Evolutionary conservation across 2,113 vertebrate genomes (phyloP).

Genomic region (Neofelis nebulosa): DNA sequence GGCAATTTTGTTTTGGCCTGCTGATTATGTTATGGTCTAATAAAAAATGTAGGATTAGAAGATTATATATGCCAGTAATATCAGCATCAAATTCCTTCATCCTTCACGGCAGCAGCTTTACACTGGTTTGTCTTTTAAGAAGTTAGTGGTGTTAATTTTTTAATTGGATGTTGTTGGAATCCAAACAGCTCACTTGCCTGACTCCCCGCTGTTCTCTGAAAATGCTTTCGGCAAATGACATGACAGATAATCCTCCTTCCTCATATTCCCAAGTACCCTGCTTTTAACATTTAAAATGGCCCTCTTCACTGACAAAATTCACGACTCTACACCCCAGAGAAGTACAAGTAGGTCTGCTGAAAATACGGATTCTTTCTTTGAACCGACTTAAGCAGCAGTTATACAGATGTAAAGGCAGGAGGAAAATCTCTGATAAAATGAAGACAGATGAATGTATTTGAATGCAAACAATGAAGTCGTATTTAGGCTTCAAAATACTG

Average conservation of each 20-base stretch:
- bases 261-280: not conserved
- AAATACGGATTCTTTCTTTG: not conserved
- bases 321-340: not conserved
- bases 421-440: not conserved
- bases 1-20: not conserved
- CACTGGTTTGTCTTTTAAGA: not conserved
- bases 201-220: not conserved
- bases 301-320: not conserved
- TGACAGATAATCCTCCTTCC: not conserved
- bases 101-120: not conserved
- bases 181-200: not conserved
- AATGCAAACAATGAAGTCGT: not conserved
- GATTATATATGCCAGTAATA: not conserved
- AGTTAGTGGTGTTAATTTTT: conserved; percentile 25
- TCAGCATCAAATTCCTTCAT: not conserved
- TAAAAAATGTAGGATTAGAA: not conserved
- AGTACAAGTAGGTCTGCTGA: not conserved
- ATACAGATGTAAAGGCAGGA: not conserved
- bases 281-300: not conserved
- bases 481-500: not conserved
- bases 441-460: not conserved
- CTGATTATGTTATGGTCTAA: not conserved
- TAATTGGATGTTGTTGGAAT: not conserved
- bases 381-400: not conserved
- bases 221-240: not conserved